Evolutionary conservation across 2,797 vertebrate species (phyloP).

Genomic region (Rhinoraja longicauda): DNA sequence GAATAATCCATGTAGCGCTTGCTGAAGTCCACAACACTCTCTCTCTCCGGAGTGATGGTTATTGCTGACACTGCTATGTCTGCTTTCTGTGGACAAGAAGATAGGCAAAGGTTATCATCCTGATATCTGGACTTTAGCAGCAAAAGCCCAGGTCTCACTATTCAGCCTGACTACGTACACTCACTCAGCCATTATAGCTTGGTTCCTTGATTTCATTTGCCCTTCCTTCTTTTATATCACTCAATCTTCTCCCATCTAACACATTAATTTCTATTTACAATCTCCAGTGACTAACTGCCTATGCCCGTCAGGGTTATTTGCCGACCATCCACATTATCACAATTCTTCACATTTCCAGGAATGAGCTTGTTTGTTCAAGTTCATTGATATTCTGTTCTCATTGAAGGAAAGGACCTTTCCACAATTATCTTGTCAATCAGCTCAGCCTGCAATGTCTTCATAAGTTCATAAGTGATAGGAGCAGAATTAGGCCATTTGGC

Average conservation of each 20-base stretch:
- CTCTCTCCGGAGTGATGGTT: slow-evolving; percentile 90
- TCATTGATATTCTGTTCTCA: not conserved
- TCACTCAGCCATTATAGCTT: not conserved
- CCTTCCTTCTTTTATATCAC: not conserved
- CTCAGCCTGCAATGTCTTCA: not conserved
- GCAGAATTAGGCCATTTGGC: too few species aligned
- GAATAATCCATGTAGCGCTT: slow-evolving; percentile 98
- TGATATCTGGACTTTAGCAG: not conserved
- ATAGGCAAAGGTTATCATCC: not conserved
- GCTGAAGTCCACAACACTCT: slow-evolving; percentile 95
- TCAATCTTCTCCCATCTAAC: not conserved
- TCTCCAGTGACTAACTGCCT: not conserved
- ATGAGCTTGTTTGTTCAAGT: not conserved
- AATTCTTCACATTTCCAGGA: not conserved
- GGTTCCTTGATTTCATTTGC: not conserved
- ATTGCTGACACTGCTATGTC: slow-evolving; percentile 90
- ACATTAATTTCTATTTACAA: too few species aligned
- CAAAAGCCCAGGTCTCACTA: not conserved
- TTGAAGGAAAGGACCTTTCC: not conserved
- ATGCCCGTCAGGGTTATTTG: not conserved
- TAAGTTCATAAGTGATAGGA: too few species aligned
- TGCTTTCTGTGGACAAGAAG: slow-evolving; percentile 66
- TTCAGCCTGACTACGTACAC: not conserved
- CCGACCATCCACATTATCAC: not conserved
- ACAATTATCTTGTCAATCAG: not conserved